Evolutionary conservation across 2,113 vertebrate genomes (phyloP).

Genomic region (Dipodomys stephensi): DNA sequence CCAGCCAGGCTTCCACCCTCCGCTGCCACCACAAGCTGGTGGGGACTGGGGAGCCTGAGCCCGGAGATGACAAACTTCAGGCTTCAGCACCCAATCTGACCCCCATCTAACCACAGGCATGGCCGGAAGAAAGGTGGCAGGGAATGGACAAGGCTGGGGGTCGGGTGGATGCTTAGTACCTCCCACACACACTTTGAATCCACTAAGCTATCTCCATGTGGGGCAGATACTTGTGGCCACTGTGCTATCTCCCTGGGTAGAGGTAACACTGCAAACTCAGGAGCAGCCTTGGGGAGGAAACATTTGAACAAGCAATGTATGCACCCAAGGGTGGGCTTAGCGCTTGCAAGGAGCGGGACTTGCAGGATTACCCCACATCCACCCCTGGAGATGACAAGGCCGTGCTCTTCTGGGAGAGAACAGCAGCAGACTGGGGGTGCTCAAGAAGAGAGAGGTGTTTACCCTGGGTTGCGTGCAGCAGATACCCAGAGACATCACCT

Average conservation of each 20-base stretch:
- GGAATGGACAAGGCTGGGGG: not conserved
- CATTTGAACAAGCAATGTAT: not conserved
- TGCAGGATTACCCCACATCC: not conserved
- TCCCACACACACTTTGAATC: not conserved
- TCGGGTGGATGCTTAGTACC: not conserved
- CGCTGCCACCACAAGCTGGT: constrained; percentile 83
- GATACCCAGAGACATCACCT: not conserved
- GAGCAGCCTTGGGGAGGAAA: not conserved
- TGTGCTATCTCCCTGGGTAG: not conserved
- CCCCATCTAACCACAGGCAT: constrained; percentile 68
- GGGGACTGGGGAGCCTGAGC: constrained; percentile 58
- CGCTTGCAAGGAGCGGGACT: not conserved
- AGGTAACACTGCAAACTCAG: not conserved
- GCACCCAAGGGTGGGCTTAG: not conserved
- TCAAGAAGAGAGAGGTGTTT: no score
- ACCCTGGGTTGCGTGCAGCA: no score
- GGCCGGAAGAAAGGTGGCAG: not conserved
- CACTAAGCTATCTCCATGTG: not conserved
- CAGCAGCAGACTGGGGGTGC: not conserved
- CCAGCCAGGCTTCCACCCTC: constrained; percentile 87
- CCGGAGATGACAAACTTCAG: constrained; percentile 38
- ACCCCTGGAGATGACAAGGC: not conserved
- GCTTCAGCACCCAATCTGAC: constrained; percentile 78
- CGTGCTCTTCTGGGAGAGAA: not conserved
- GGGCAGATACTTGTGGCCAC: no score